Base-by-base conservation (phyloP, 1,140 invertebrate species). In the Cepaea nemoralis region DNA sequence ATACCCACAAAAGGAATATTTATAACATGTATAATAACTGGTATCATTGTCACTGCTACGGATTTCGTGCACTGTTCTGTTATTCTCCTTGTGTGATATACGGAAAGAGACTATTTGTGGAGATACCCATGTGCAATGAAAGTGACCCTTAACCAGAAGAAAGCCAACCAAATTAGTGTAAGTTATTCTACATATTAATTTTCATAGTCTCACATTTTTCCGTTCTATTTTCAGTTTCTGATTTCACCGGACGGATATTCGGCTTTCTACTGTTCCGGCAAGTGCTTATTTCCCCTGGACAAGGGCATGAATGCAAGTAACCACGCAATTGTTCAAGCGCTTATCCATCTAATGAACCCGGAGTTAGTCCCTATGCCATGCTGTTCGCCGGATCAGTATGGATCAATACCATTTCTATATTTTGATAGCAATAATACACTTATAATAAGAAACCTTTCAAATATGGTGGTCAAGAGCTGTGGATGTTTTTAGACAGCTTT, bases 231-330 rank as follows among this genome's bases (percentile, higher is more conserved):
- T 45, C 42, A 98, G 98, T 99, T 99, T 87, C 96, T 99, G 27
- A 70, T 70, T n/a, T 98, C 98, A 14, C 98, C 98, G 6, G 94
- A 94, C 10, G 97, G 97, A 31, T 99, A 99, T 92, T 94, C 98
- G 85, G 97, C 98, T 0, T 98, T 94, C 92, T 98, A 96, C 91
- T 99, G 98, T 91, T 94, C 96, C 85, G 98, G 98, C 2, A 95
- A 97, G 86, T 99, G 98, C 92, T 95, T 95, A 6, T 98, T 96
- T 88, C 97, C 97, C 5, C 92, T 99, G 80, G 94, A 95, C 35
- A 96, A 97, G 86, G 96, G 99, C 91, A 90, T 99, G 16, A 99
- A 99, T 92, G 95, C 97, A 42, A 99, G 98, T 42, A 99, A 99
- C 91, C 98, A 99, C 92, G 98, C 98, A 45, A 97, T 99, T 86